Conservation (phyloP, 1,140 invertebrate genomes). For the fruit fly (Drosophila melanogaster) region Release_6_plus_ISO1_MT NT_037436.4:16879501-16880000, state of each 20-base stretch:
- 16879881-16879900: too few relatives aligned
- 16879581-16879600: constrained; percentile 55
- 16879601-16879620: constrained; percentile 67
- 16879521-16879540: constrained; percentile 21
- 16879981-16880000: too few relatives aligned
- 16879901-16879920: too few relatives aligned
- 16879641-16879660: constrained; percentile 48
- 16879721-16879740: constrained; percentile 49
- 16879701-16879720: constrained; percentile 67
- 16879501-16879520: constrained; percentile 12
- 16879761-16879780: constrained; percentile 41
- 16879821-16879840: constrained; percentile 10
- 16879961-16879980: not conserved
- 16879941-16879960: not conserved
- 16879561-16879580: constrained; percentile 18
- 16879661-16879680: constrained; percentile 1
- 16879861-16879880: too few relatives aligned
- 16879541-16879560: constrained; percentile 22
- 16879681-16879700: constrained; percentile 66
- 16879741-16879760: constrained; percentile 36
- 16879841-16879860: constrained; percentile 2
- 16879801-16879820: constrained; percentile 42
- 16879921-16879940: not conserved
- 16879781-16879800: constrained; percentile 1
- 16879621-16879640: constrained; percentile 70